These are phyloP conservation scores for Cantharis lateralis DNA, from an alignment of 2,888 invertebrate genomes.

Conservation along the genomic window DNA sequence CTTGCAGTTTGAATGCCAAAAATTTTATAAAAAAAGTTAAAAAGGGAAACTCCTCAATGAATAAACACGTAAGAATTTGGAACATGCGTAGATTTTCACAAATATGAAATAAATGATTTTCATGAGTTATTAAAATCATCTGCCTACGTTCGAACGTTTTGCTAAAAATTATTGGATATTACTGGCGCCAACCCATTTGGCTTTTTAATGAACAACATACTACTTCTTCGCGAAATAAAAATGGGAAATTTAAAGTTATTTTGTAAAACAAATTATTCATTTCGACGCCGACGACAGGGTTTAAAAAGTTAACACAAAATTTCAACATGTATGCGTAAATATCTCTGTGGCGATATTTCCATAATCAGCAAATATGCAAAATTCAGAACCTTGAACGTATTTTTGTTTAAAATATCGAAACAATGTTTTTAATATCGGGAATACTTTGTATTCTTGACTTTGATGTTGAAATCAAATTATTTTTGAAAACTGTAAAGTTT, in stretches of 20 bases:
- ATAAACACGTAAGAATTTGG: background rate
- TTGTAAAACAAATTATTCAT: background rate
- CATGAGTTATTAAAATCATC: background rate
- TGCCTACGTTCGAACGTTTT: background rate
- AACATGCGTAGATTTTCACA: background rate
- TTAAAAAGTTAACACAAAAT: background rate
- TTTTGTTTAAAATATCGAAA: background rate
- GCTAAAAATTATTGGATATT: background rate
- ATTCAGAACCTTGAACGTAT: background rate
- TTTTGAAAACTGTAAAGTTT: background rate
- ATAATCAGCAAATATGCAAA: background rate
- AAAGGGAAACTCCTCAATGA: background rate
- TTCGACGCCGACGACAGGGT: background rate
- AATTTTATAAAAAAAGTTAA: background rate
- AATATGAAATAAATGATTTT: background rate
- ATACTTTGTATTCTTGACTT: background rate
- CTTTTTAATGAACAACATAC: background rate
- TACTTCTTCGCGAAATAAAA: background rate
- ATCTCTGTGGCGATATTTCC: background rate
- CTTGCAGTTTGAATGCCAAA: too few species aligned
- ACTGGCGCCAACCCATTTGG: slow-evolving; percentile 3
- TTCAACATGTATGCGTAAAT: too few species aligned
- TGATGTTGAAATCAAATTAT: background rate
- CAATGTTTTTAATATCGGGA: background rate
- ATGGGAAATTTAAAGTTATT: background rate